These are phyloP conservation scores for Aphelenchoides avenae DNA, from an alignment of 1,140 invertebrate genomes.

Conservation along the genomic window DNA sequence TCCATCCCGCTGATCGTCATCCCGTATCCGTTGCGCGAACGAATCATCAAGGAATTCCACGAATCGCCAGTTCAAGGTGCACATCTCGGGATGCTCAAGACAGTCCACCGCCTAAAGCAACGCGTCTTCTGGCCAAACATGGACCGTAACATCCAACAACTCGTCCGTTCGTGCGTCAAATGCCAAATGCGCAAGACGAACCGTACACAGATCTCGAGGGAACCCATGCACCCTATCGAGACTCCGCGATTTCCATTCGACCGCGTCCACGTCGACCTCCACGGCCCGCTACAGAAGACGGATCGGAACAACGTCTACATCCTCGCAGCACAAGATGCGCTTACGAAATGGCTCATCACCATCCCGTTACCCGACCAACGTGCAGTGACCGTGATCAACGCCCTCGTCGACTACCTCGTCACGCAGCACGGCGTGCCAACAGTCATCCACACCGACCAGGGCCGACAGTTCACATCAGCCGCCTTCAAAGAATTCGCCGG, in stretches of 20 bases:
- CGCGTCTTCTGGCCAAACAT: conserved; percentile 3
- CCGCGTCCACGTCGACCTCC: too few relatives aligned
- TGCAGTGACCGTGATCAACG: not conserved
- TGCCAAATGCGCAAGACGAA: conserved; percentile 14
- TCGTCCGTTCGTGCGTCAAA: not conserved
- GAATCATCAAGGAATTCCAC: conserved; percentile 14
- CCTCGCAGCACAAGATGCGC: conserved; percentile 8
- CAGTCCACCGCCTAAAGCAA: conserved; percentile 5
- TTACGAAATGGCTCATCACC: conserved; percentile 9
- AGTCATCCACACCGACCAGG: conserved; percentile 7
- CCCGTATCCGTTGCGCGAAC: not conserved
- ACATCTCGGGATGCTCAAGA: conserved; percentile 4
- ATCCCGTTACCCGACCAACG: conserved; percentile 5
- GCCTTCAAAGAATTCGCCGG: conserved; percentile 8
- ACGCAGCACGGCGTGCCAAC: conserved; percentile 1
- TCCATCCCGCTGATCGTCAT: not conserved
- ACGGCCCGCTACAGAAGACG: too few relatives aligned
- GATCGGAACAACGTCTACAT: too few relatives aligned
- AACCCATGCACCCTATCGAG: too few relatives aligned
- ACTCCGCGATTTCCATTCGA: too few relatives aligned
- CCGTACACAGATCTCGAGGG: too few relatives aligned
- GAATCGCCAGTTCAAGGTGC: conserved; percentile 3
- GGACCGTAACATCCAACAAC: not conserved
- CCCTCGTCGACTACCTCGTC: conserved; percentile 3
- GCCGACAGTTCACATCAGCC: conserved; percentile 5